Conservation (phyloP, 2,888 invertebrate genomes). For the Lasioglossum vierecki region DNA sequence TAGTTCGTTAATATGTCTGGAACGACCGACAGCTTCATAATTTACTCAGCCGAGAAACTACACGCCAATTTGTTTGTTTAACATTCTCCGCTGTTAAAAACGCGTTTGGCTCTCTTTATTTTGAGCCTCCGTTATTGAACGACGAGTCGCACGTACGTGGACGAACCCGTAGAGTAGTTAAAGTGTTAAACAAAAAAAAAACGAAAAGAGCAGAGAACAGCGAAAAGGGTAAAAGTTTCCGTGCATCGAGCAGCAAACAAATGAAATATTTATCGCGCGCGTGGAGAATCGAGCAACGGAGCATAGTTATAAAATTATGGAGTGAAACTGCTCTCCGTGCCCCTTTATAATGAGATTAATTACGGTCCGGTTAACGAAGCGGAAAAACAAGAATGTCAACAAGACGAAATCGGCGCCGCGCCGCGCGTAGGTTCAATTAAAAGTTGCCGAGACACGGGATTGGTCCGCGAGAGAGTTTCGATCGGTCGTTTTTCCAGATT, state of each 20-base stretch:
- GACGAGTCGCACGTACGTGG: not conserved
- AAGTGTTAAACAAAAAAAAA: not conserved
- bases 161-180: not conserved
- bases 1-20: too few relatives aligned
- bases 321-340: not conserved
- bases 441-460: slow-evolving; percentile 15
- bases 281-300: not conserved
- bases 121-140: not conserved
- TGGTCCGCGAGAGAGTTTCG: not conserved
- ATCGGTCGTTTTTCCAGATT: slow-evolving; percentile 12
- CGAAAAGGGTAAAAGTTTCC: not conserved
- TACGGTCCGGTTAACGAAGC: slow-evolving; percentile 7
- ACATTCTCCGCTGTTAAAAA: not conserved
- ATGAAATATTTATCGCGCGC: not conserved
- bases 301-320: slow-evolving; percentile 1
- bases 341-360: slow-evolving; percentile 10
- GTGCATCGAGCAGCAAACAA: not conserved
- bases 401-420: not conserved
- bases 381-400: slow-evolving; percentile 18
- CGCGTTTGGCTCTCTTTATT: not conserved
- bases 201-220: not conserved
- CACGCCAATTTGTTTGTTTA: not conserved
- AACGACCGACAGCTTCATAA: not conserved
- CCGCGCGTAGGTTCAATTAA: slow-evolving; percentile 22
- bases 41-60: not conserved